phyloP scores from a whole-genome alignment of 1,140 invertebrate genomes.

The Ericerus pela region DNA sequence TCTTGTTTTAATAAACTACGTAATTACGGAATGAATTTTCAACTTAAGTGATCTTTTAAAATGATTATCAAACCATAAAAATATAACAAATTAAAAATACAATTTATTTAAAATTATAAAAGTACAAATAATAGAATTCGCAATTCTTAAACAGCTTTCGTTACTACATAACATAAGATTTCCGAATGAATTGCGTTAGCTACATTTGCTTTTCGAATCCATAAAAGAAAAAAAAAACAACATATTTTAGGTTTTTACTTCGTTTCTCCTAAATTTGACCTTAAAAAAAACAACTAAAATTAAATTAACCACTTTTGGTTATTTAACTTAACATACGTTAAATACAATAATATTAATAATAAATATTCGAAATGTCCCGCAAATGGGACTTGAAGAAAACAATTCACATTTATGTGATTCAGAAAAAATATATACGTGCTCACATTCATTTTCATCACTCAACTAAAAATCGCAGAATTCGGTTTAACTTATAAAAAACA shows the following conservation, averaged over 20 bases:
- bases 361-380: conserved; percentile 6
- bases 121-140: conserved; percentile 6
- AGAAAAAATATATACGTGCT: conserved; percentile 3
- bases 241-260: too few species aligned
- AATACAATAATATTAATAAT: conserved; percentile 2
- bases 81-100: conserved; percentile 6
- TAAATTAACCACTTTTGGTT: conserved; percentile 9
- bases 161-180: conserved; percentile 1
- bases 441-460: conserved; percentile 5
- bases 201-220: neutral
- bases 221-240: conserved; percentile 7
- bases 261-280: conserved; percentile 1
- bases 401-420: conserved; percentile 10
- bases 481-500: conserved; percentile 8
- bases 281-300: conserved; percentile 3
- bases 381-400: conserved; percentile 8
- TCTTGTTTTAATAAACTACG: too few species aligned
- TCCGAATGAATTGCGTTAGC: neutral
- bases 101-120: conserved; percentile 9
- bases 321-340: conserved; percentile 10
- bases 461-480: conserved; percentile 4
- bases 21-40: too few species aligned
- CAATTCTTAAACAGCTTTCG: neutral
- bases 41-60: too few species aligned
- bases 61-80: too few species aligned